Base-by-base conservation (phyloP, 1,140 invertebrate genomes). In the Brachionus sp. region DNA sequence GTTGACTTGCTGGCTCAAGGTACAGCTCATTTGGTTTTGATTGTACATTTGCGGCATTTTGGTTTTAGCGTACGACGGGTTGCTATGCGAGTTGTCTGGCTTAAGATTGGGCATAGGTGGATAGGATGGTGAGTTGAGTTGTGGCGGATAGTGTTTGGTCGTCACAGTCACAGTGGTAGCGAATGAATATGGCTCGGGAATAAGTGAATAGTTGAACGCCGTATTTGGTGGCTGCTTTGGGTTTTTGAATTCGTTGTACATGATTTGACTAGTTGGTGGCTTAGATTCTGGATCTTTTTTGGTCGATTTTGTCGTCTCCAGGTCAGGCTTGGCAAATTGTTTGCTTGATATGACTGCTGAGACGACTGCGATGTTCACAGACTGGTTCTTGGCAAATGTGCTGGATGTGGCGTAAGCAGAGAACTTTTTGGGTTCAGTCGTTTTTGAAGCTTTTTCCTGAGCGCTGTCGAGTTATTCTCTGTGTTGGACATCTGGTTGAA, bases 381-480 rank as follows among this genome's bases (percentile, higher is more conserved):
- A 39, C 13, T 70, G 29, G 37, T 70, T 70, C n/a, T 37, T 70
- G 13, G 12, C 37, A 16, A 39, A 70, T 16, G 33, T 70, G 13
- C 12, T 39, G 10, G 66, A 39, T 39, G 37, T n/a, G 37, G 33
- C 10, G 12, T 37, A 23, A n/a, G 23, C 12, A 12, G 66, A 12
- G 10, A 35, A 13, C 37, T 70, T 70, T 70, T 39, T 70, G 66
- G 33, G n/a, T n/a, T n/a, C n/a, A n/a, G n/a, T n/a, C n/a, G n/a
- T n/a, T n/a, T n/a, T n/a, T n/a, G n/a, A n/a, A 70, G 19, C 23
- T 70, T 70, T 70, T 70, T 70, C 37, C 66, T 70, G 13, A 70
- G 37, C 33, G 12, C 35, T 12, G 37, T 16, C 19, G 66, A 70
- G 35, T 70, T 70, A n/a, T 23, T 66, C 10, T 66, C 62, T 25